Base-by-base conservation (phyloP, 2,888 invertebrate genomes). In the Isotomurus palustris region DNA sequence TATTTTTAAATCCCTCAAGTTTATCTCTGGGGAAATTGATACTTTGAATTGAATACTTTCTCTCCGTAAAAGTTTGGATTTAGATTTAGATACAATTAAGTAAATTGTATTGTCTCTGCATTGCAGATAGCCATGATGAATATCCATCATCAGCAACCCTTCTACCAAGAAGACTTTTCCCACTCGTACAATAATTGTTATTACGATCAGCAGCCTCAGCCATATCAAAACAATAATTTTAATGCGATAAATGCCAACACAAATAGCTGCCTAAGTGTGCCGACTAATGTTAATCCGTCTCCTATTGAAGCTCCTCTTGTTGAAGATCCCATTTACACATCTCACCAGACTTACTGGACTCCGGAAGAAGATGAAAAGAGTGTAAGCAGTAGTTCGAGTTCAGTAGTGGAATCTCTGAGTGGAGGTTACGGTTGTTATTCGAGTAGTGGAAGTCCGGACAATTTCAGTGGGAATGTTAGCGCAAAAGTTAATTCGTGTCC, bases 341-440 rank as follows among this genome's bases (percentile, higher is more conserved):
- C 12, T 32, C 43, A 3, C 5, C 58, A 29, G 47, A 21, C 58
- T 2, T 64, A 65, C 38, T 67, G 64, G 64, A 24, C 43, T 14
- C 45, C 59, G 22, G 67, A 60, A 14, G 64, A 64, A 40, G 67
- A 67, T 40, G 63, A 63, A 21, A 56, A 58, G 22, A 53, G 58
- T 12, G 32, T 58, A 12, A 48, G 52, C 40, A 43, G 56, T 44
- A 51, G 40, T 21, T 24, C 8, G 21, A 43, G 43, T 43, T 43
- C 43, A 14, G 43, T 43, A 8, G 43, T 19, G 22, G 14, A 43
- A 6, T 5, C 43, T 24, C 12, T 32, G 8, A 32, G 8, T 25
- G 43, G 49, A 22, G 36, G 49, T 21, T 29, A 28, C 22, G 48
- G 53, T 24, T 53, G 48, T 3, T 21, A 38, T 22, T 29, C 43